Evolutionary conservation across 2,888 invertebrate genomes (phyloP).

Genomic region (Halictus ligatus): DNA sequence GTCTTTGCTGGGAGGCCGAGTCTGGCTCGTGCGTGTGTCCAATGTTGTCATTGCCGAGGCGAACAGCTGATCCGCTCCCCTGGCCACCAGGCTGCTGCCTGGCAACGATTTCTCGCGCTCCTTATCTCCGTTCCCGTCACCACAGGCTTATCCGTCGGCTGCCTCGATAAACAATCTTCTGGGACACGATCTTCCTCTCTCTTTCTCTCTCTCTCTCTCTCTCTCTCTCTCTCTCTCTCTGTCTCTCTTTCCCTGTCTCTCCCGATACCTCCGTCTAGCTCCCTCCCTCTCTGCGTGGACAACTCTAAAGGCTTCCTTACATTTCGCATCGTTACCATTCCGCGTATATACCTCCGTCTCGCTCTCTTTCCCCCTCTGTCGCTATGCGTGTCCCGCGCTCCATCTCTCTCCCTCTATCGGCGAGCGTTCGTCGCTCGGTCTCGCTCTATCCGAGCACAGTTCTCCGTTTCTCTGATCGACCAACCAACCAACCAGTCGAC

Average conservation of each 20-base stretch:
- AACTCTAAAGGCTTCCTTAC: constrained; percentile 48
- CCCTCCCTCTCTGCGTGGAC: not conserved
- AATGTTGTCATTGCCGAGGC: constrained; percentile 82
- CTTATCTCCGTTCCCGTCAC: constrained; percentile 3
- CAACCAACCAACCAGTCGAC: constrained; percentile 74
- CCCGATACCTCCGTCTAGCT: not conserved
- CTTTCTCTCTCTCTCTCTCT: not conserved
- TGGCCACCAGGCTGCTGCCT: constrained; percentile 64
- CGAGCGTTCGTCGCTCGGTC: not conserved
- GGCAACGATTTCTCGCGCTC: constrained; percentile 46
- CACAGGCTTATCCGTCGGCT: not conserved
- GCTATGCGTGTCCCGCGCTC: constrained; percentile 10
- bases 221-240: not conserved
- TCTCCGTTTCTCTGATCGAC: constrained; percentile 63
- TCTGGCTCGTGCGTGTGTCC: constrained; percentile 74
- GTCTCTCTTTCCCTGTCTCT: not conserved
- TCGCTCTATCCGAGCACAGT: constrained; percentile 17
- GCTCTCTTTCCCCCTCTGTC: constrained; percentile 16
- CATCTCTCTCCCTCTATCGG: constrained; percentile 15
- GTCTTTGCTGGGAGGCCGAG: constrained; percentile 4
- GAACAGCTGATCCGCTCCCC: constrained; percentile 82
- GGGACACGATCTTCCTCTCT: not conserved
- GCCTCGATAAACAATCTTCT: constrained; percentile 12
- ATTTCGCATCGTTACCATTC: constrained; percentile 60
- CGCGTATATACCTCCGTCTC: constrained; percentile 39